phyloP scores from a whole-genome alignment of 2,797 vertebrate species.

The Gorsachius magnificus region DNA sequence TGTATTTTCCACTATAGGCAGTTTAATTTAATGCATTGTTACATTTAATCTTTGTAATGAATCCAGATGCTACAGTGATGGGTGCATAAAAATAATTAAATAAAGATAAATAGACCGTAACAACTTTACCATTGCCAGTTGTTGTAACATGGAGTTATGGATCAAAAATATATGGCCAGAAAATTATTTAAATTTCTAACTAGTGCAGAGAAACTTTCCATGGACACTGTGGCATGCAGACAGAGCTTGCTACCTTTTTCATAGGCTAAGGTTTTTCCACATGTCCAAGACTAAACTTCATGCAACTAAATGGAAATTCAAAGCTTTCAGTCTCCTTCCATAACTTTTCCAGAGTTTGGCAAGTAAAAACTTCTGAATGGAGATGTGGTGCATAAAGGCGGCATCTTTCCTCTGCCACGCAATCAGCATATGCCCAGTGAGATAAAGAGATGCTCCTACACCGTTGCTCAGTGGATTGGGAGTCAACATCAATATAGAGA shows the following conservation, averaged over 20 bases:
- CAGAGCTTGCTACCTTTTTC: neutral
- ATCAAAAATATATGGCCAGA: neutral
- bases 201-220: neutral
- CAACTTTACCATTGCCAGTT: neutral
- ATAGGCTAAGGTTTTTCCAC: neutral
- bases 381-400: neutral
- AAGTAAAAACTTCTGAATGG: neutral
- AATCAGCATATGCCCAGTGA: neutral
- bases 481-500: fast-evolving
- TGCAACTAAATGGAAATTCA: neutral
- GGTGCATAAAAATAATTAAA: conserved; percentile 60
- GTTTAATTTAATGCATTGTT: conserved; percentile 63
- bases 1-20: conserved; percentile 25
- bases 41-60: conserved; percentile 37
- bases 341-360: neutral
- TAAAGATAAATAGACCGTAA: conserved; percentile 44
- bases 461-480: fast-evolving
- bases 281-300: neutral
- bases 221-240: neutral
- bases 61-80: conserved; percentile 56
- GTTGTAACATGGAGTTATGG: neutral
- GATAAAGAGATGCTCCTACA: neutral
- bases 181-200: neutral
- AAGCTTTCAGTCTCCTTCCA: neutral
- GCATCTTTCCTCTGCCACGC: neutral